Conservation (phyloP, 2,797 vertebrate genomes). For the Galago senegalensis region DNA sequence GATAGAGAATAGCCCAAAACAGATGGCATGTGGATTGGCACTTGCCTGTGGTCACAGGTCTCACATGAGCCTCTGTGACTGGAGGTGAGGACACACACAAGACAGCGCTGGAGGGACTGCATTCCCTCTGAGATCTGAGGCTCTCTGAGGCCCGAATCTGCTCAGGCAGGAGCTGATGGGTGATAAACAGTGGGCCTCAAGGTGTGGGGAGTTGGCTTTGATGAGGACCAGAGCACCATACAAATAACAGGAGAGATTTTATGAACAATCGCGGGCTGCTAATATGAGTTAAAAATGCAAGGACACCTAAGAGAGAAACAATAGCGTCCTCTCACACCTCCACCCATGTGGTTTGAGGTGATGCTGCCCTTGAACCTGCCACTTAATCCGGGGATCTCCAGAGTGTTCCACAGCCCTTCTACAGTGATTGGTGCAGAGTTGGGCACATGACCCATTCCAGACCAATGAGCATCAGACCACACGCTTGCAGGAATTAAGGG, state of each 20-base stretch:
- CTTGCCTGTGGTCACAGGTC: slow-evolving; percentile 42
- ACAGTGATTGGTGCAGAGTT: background rate
- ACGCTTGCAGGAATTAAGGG: background rate
- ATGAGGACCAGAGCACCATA: background rate
- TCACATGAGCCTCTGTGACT: background rate
- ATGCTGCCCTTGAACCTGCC: background rate
- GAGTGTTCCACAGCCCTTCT: background rate
- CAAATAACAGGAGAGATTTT: slow-evolving; percentile 66
- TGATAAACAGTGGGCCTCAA: background rate
- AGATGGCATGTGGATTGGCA: background rate
- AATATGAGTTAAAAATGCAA: slow-evolving; percentile 52
- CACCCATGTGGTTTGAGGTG: background rate
- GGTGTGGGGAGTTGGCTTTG: background rate
- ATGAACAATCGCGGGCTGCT: background rate
- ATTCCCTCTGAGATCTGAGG: background rate
- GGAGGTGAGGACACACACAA: background rate
- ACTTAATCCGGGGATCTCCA: background rate
- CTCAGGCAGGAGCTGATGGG: background rate
- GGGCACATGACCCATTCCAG: background rate
- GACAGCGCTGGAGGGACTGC: background rate
- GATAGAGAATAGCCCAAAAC: background rate
- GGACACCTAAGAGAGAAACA: background rate
- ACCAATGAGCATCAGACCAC: background rate
- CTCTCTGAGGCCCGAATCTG: background rate
- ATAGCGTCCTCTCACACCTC: background rate